A percentile compares a stretch with the other conserved stretches of the same genome.
Evolutionary conservation across 2,888 invertebrate genomes (phyloP).

Genomic region (Clunio marinus): DNA sequence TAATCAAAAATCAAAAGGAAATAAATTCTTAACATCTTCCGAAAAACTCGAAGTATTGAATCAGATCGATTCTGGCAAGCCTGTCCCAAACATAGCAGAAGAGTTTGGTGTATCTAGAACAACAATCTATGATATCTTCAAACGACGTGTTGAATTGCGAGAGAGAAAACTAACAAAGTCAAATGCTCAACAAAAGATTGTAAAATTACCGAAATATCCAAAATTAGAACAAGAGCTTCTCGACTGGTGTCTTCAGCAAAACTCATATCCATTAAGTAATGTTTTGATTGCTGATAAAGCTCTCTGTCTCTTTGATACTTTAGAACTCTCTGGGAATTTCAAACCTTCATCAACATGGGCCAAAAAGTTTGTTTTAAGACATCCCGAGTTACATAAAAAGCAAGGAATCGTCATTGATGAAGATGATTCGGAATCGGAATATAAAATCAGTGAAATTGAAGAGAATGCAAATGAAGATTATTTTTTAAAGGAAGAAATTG

Average conservation of each 20-base stretch:
- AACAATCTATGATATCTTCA: conserved; percentile 20
- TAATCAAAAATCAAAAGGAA: background rate
- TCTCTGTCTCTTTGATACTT: background rate
- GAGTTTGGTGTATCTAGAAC: background rate
- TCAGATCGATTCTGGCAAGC: background rate
- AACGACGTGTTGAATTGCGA: background rate
- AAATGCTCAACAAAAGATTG: background rate
- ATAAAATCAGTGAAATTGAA: background rate
- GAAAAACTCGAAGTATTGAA: background rate
- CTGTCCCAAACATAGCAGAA: background rate
- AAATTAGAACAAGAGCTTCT: background rate
- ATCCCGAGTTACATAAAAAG: background rate
- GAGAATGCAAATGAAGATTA: background rate
- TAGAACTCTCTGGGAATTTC: background rate
- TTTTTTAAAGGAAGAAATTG: background rate
- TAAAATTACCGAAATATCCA: background rate
- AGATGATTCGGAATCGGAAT: background rate
- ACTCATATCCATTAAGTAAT: background rate
- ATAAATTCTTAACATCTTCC: background rate
- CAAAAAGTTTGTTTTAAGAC: background rate
- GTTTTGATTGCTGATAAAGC: background rate
- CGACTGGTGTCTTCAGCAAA: background rate
- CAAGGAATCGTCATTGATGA: background rate
- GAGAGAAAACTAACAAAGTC: background rate
- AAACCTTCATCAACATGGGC: conserved; percentile 13